Evolutionary conservation across 2,797 vertebrate genomes (phyloP).

Genomic region (Fistularia tabacaria): DNA sequence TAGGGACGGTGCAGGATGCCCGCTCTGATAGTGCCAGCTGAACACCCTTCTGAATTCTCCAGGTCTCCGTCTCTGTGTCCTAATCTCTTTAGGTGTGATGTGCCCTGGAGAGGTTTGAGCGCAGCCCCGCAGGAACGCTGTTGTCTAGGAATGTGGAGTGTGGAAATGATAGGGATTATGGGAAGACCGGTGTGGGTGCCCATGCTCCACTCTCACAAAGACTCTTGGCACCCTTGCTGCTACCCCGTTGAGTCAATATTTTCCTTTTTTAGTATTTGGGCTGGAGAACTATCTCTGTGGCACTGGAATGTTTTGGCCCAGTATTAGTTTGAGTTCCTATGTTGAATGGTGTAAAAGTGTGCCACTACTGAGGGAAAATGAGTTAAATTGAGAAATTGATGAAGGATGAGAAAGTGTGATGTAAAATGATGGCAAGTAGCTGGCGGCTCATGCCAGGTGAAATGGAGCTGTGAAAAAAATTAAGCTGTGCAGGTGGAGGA

Average conservation of each 20-base stretch:
- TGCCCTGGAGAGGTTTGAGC: constrained; percentile 78
- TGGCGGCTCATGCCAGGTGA: constrained; percentile 67
- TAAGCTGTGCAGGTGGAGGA: constrained; percentile 71
- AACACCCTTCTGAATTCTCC: constrained; percentile 78
- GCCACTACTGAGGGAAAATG: constrained; percentile 59
- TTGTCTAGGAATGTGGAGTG: constrained; percentile 84
- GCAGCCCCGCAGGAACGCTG: constrained; percentile 75
- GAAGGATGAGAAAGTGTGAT: constrained; percentile 63
- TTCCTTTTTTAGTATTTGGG: constrained; percentile 68
- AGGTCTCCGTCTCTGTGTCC: constrained; percentile 81
- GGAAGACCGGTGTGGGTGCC: constrained; percentile 79
- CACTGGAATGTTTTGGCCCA: constrained; percentile 65
- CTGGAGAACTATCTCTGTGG: constrained; percentile 61
- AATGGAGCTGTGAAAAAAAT: constrained; percentile 67
- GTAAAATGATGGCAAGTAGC: constrained; percentile 66
- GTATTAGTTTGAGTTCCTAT: constrained; percentile 56
- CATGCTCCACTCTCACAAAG: constrained; percentile 77
- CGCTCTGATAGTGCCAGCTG: constrained; percentile 78
- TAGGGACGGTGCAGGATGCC: constrained; percentile 79
- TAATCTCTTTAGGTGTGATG: constrained; percentile 86
- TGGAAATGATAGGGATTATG: constrained; percentile 82
- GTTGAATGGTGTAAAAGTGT: constrained; percentile 63
- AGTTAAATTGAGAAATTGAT: constrained; percentile 60
- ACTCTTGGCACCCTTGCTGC: constrained; percentile 70
- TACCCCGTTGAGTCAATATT: constrained; percentile 72